phyloP scores from a whole-genome alignment of 2,888 invertebrate genomes.

The Fragum sueziense region DNA sequence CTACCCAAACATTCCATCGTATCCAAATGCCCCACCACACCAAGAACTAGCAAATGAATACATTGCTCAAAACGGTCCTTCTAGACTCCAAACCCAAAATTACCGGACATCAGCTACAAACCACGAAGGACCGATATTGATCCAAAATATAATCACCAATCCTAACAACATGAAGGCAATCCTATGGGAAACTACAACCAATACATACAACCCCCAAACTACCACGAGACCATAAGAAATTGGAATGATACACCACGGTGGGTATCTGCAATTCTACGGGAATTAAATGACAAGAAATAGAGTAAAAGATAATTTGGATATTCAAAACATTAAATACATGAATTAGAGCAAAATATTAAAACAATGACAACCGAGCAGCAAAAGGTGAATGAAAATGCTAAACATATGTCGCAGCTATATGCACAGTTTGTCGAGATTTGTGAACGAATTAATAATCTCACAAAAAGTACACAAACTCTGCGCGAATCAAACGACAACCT shows the following conservation, averaged over 20 bases:
- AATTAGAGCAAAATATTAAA: not conserved
- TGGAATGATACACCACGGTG: conserved; percentile 5
- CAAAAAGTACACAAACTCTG: not conserved
- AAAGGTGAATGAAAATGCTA: not conserved
- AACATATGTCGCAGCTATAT: not conserved
- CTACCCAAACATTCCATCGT: too few species aligned
- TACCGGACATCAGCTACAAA: too few species aligned
- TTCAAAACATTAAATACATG: not conserved
- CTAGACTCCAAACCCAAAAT: too few species aligned
- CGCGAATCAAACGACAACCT: not conserved
- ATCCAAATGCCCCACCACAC: too few species aligned
- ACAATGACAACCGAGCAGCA: not conserved
- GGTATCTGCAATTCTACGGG: not conserved
- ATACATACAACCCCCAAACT: too few species aligned
- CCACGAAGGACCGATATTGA: too few species aligned
- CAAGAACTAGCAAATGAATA: too few species aligned
- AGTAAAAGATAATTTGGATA: not conserved
- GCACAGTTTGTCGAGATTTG: not conserved
- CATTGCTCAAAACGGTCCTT: too few species aligned
- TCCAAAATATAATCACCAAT: too few species aligned
- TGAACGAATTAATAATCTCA: not conserved
- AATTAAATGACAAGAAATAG: conserved; percentile 11
- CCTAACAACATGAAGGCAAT: too few species aligned
- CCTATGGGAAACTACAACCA: too few species aligned
- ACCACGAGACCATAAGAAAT: not conserved